These are phyloP conservation scores for Cryptotis parvus DNA, from an alignment of 2,113 vertebrate species.

Conservation along the genomic window DNA sequence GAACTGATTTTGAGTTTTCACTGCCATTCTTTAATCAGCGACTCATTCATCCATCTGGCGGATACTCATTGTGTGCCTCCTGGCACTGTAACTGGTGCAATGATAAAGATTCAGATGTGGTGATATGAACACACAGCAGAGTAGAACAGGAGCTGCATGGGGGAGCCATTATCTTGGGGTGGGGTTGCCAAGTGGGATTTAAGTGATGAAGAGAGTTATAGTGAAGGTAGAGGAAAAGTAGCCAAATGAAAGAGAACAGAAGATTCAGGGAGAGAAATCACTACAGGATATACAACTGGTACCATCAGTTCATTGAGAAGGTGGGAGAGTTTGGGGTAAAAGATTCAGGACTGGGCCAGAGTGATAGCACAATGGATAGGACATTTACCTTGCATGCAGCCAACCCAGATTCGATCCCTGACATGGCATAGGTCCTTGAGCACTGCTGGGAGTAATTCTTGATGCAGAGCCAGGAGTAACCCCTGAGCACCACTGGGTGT, in stretches of 20 bases:
- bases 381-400: background rate
- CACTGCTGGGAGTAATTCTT: too few species aligned
- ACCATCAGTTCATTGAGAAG: background rate
- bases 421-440: too few species aligned
- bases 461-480: too few species aligned
- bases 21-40: background rate
- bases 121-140: background rate
- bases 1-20: background rate
- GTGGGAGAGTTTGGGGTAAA: background rate
- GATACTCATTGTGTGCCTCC: background rate
- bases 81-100: background rate
- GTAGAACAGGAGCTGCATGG: accelerated
- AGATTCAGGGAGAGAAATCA: background rate
- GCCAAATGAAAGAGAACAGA: background rate
- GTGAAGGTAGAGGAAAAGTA: background rate
- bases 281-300: background rate
- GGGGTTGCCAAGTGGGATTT: background rate
- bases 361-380: background rate
- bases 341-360: background rate
- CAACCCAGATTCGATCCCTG: too few species aligned
- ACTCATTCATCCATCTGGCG: background rate
- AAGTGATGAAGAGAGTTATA: too few species aligned
- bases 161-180: background rate
- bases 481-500: too few species aligned
- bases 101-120: background rate